Evolutionary conservation across 2,797 vertebrate genomes (phyloP).

Genomic region (Trachops cirrhosus): DNA sequence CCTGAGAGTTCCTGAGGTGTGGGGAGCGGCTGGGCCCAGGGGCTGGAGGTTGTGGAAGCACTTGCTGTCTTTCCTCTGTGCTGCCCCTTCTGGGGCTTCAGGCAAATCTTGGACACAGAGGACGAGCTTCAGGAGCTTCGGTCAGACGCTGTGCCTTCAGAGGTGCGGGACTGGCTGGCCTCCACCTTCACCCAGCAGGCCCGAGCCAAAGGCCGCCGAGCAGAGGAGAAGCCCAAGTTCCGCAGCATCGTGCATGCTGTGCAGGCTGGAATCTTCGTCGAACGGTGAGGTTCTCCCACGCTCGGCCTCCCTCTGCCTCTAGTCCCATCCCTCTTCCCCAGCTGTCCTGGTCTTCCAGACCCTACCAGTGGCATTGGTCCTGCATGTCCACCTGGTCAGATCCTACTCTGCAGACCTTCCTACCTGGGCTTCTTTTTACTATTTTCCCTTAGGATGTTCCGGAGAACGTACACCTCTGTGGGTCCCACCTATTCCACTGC

Average conservation of each 20-base stretch:
- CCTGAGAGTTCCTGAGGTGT: neutral
- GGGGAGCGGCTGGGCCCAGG: neutral
- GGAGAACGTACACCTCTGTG: conserved; percentile 90
- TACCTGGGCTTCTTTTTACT: neutral
- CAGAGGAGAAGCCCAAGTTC: conserved; percentile 94
- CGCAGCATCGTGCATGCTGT: conserved; percentile 95
- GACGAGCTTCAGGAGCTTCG: conserved; percentile 93
- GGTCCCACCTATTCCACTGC: conserved; percentile 90
- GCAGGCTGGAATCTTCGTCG: conserved; percentile 96
- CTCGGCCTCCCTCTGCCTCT: neutral
- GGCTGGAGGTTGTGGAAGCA: neutral
- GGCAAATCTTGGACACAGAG: conserved; percentile 91
- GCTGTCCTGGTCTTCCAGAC: neutral
- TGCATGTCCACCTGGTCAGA: neutral
- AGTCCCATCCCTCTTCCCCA: neutral
- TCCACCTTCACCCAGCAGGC: conserved; percentile 93
- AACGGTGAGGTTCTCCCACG: conserved; percentile 83
- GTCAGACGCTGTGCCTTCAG: conserved; percentile 91
- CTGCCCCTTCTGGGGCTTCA: conserved; percentile 66
- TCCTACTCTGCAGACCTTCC: neutral
- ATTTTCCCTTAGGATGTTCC: conserved; percentile 90
- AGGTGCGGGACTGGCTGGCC: conserved; percentile 94
- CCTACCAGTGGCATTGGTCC: neutral
- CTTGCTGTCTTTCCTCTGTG: neutral
- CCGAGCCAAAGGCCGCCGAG: conserved; percentile 84